phyloP scores from a whole-genome alignment of 2,113 vertebrate genomes.

The Eulemur rufifrons region DNA sequence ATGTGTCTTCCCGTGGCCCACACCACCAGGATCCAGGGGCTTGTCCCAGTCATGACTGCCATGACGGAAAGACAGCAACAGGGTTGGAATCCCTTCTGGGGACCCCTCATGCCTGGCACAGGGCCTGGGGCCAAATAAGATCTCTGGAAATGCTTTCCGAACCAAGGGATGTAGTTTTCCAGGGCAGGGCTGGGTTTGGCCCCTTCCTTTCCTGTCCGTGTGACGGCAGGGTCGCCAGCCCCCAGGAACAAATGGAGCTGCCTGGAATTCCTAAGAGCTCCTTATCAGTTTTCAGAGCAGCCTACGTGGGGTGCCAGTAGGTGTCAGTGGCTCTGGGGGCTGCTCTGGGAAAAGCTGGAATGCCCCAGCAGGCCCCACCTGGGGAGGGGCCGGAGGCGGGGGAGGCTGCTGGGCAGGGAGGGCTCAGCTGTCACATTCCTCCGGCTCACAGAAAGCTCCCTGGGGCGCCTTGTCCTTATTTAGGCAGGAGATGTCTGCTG shows the following conservation, averaged over 20 bases:
- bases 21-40: neutral
- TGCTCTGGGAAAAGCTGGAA: constrained; percentile 34
- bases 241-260: constrained; percentile 49
- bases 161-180: neutral
- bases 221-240: neutral
- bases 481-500: constrained; percentile 77
- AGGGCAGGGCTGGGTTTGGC: neutral
- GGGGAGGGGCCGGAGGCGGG: constrained; percentile 60
- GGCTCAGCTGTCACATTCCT: constrained; percentile 80
- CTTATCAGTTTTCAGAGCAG: constrained; percentile 51
- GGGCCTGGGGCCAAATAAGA: neutral
- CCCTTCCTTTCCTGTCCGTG: neutral
- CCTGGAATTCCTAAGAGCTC: constrained; percentile 62
- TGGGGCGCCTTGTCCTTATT: constrained; percentile 76
- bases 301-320: neutral
- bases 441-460: constrained; percentile 30
- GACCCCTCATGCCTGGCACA: neutral
- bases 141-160: neutral
- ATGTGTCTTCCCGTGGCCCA: neutral
- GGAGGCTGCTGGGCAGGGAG: neutral
- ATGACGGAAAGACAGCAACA: neutral
- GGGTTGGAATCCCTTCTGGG: neutral
- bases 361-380: constrained; percentile 45
- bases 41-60: neutral
- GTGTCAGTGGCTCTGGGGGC: neutral